Evolutionary conservation across 2,888 invertebrate species (phyloP).

Genomic region (Clepsis dumicolana): DNA sequence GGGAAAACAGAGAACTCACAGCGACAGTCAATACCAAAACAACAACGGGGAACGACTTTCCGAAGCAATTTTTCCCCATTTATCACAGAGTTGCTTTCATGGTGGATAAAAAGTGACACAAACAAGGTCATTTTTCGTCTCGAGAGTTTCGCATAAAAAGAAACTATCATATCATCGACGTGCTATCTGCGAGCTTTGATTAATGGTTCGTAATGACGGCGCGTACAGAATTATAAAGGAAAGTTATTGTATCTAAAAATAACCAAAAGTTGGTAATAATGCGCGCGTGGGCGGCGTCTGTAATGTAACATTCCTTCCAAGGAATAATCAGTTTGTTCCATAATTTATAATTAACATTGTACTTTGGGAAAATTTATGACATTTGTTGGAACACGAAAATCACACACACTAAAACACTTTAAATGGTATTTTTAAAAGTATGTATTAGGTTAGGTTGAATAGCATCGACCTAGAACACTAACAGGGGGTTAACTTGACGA

Average conservation of each 20-base stretch:
- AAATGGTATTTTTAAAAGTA: too few relatives aligned
- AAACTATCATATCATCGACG: slow-evolving; percentile 43
- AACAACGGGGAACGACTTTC: slow-evolving; percentile 36
- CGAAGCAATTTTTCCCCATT: slow-evolving; percentile 35
- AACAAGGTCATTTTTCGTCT: slow-evolving; percentile 44
- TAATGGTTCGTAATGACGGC: slow-evolving; percentile 38
- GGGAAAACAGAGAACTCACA: background rate
- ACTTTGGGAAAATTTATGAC: too few relatives aligned
- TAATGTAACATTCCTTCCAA: background rate
- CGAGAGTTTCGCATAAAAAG: slow-evolving; percentile 41
- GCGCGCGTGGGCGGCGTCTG: background rate
- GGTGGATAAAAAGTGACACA: slow-evolving; percentile 43
- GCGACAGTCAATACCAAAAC: slow-evolving; percentile 28
- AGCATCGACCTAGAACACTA: too few relatives aligned
- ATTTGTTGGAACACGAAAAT: too few relatives aligned
- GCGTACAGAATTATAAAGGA: slow-evolving; percentile 20
- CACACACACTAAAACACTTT: too few relatives aligned
- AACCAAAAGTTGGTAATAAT: background rate
- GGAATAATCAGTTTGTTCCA: background rate
- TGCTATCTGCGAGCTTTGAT: slow-evolving; percentile 29
- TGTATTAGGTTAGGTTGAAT: too few relatives aligned
- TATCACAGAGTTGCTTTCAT: slow-evolving; percentile 38
- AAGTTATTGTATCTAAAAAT: slow-evolving; percentile 26
- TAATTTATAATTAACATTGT: background rate
- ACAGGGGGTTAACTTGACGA: too few relatives aligned